Evolutionary conservation across 64 coral and sea anemone species (phyloP).

Genomic region (Dendronephthya gigantea): DNA sequence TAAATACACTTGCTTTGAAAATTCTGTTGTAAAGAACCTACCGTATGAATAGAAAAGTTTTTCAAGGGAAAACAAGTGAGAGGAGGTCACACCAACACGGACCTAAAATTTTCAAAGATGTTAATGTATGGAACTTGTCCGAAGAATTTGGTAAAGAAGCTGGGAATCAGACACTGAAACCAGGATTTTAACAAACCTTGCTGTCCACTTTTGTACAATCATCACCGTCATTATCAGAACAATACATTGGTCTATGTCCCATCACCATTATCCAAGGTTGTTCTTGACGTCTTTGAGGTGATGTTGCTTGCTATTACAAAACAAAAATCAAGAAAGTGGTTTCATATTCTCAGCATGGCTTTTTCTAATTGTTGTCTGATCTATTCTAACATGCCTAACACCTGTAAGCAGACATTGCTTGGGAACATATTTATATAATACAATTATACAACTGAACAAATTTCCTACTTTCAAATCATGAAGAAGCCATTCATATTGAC

Average conservation of each 20-base stretch:
- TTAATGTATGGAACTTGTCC: too few species aligned
- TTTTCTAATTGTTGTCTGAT: too few species aligned
- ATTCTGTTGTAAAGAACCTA: not conserved
- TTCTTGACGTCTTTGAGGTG: slow-evolving; percentile 55
- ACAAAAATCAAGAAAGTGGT: not conserved
- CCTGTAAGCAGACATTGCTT: too few species aligned
- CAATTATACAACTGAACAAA: not conserved
- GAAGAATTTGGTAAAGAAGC: too few species aligned
- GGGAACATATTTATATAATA: too few species aligned
- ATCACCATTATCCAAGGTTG: slow-evolving; percentile 86
- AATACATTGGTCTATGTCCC: slow-evolving; percentile 96
- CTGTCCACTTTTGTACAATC: slow-evolving; percentile 60
- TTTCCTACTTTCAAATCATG: slow-evolving; percentile 30
- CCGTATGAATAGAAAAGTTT: slow-evolving; percentile 79
- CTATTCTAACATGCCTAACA: too few species aligned
- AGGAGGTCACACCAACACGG: slow-evolving; percentile 48
- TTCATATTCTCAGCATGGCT: too few species aligned
- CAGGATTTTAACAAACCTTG: slow-evolving; percentile 34
- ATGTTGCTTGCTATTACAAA: slow-evolving; percentile 52
- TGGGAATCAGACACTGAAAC: not conserved
- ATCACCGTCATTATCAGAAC: slow-evolving; percentile 60
- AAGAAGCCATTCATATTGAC: slow-evolving; percentile 57
- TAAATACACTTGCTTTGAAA: not conserved
- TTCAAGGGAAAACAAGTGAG: slow-evolving; percentile 64
- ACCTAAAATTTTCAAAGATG: slow-evolving; percentile 21